These are phyloP conservation scores for Alces alces DNA, from an alignment of 2,113 vertebrate genomes.

Conservation along the genomic window DNA sequence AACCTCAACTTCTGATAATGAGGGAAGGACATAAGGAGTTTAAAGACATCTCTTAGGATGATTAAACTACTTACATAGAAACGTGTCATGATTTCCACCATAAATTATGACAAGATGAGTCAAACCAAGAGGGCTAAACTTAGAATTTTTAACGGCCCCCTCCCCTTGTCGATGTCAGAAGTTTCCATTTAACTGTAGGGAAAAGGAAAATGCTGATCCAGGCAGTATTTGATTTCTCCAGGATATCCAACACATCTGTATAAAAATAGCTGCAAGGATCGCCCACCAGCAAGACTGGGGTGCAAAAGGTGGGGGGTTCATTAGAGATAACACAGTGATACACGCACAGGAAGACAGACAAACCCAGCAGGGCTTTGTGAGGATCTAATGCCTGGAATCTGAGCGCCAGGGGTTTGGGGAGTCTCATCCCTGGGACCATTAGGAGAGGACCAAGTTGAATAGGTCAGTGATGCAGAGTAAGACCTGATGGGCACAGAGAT, in stretches of 20 bases:
- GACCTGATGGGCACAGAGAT: not conserved
- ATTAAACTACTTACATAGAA: conserved; percentile 30
- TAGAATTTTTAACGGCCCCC: not conserved
- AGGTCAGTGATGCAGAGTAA: not conserved
- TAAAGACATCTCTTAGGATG: conserved; percentile 28
- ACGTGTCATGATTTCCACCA: conserved; percentile 30
- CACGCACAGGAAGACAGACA: not conserved
- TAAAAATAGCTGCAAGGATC: not conserved
- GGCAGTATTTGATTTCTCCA: not conserved
- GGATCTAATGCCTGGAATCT: not conserved
- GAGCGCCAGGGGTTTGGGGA: not conserved
- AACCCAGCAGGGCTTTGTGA: not conserved
- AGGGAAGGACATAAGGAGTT: conserved; percentile 29
- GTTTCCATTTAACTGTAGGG: not conserved
- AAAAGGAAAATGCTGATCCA: not conserved
- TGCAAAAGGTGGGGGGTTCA: not conserved
- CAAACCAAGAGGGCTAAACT: not conserved
- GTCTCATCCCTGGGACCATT: not conserved
- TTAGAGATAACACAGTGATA: not conserved
- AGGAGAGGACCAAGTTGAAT: not conserved
- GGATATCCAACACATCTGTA: not conserved
- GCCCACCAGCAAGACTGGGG: not conserved
- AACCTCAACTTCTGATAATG: conserved; percentile 21
- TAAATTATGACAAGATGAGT: conserved; percentile 28
- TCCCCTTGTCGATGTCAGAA: not conserved